Conservation (phyloP, 2,888 invertebrate genomes). For the Dicranocentrus wangi region DNA sequence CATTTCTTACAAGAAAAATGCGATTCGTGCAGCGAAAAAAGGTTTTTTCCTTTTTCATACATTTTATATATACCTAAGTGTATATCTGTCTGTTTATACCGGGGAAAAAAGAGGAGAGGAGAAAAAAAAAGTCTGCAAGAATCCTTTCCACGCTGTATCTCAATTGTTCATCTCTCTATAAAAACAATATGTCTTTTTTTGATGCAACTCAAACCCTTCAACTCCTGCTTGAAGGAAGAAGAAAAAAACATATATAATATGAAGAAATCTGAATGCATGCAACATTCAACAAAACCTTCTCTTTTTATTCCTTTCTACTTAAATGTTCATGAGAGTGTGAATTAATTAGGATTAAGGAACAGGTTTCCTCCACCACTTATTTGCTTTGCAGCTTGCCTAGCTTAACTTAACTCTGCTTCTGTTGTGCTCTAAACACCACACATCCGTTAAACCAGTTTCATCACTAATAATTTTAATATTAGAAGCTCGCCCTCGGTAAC, state of each 20-base stretch:
- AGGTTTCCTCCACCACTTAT: slow-evolving; percentile 62
- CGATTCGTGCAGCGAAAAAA: slow-evolving; percentile 1
- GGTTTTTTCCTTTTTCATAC: slow-evolving; percentile 1
- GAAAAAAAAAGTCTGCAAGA: slow-evolving; percentile 39
- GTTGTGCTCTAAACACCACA: slow-evolving; percentile 2
- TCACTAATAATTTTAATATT: background rate
- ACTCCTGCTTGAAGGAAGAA: background rate
- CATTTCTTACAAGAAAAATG: slow-evolving; percentile 18
- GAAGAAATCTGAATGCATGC: slow-evolving; percentile 20
- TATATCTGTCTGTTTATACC: too few species aligned
- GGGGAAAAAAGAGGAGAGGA: background rate
- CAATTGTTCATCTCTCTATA: slow-evolving; percentile 42
- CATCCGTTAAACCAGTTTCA: slow-evolving; percentile 71
- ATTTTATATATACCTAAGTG: background rate
- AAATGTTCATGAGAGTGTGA: slow-evolving; percentile 72
- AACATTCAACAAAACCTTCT: slow-evolving; percentile 14
- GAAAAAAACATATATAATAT: background rate
- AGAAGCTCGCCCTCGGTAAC: too few species aligned
- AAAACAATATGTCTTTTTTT: slow-evolving; percentile 33
- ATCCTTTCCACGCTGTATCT: slow-evolving; percentile 29
- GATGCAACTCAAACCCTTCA: background rate
- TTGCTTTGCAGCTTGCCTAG: slow-evolving; percentile 18
- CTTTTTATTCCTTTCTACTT: slow-evolving; percentile 63
- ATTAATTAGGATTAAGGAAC: slow-evolving; percentile 73
- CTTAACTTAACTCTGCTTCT: slow-evolving; percentile 20